Percentiles rank a stretch among this genome's conserved stretches.
These are phyloP conservation scores for Sparus aurata DNA, from an alignment of 2,797 vertebrate species.

Conservation along the genomic window DNA sequence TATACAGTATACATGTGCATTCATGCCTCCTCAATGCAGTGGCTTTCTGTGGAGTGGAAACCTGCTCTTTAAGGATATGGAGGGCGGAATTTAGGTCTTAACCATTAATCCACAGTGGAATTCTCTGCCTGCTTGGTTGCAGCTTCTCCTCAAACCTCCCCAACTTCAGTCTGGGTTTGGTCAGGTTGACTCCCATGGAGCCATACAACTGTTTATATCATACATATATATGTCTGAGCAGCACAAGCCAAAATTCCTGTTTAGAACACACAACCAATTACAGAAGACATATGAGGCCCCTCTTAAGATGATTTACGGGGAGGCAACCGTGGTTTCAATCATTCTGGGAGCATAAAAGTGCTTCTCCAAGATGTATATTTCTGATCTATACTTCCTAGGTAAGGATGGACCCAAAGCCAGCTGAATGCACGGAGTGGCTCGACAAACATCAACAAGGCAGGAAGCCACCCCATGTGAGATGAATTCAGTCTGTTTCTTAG, in stretches of 20 bases:
- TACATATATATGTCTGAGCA: slow-evolving; percentile 11
- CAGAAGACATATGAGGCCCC: neutral
- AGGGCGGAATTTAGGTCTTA: slow-evolving; percentile 77
- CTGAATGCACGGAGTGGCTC: slow-evolving; percentile 1
- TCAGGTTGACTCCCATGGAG: slow-evolving; percentile 45
- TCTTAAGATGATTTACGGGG: slow-evolving; percentile 28
- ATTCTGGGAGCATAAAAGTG: slow-evolving; percentile 5
- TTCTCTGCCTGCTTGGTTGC: slow-evolving; percentile 63
- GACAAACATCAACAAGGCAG: slow-evolving; percentile 21
- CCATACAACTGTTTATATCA: slow-evolving; percentile 28
- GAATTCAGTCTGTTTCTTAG: slow-evolving; percentile 31
- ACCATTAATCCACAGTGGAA: slow-evolving; percentile 86
- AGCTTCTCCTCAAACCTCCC: slow-evolving; percentile 40
- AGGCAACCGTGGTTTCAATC: slow-evolving; percentile 24
- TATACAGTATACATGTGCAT: slow-evolving; percentile 2
- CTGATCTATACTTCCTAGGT: slow-evolving; percentile 23
- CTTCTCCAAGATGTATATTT: slow-evolving; percentile 11
- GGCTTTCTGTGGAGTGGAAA: slow-evolving; percentile 64
- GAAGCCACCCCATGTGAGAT: slow-evolving; percentile 19
- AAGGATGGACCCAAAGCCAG: neutral
- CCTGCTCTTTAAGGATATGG: slow-evolving; percentile 63
- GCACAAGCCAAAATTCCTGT: slow-evolving; percentile 19
- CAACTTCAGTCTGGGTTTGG: slow-evolving; percentile 33
- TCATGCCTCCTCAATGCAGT: slow-evolving; percentile 9
- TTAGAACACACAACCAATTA: slow-evolving; percentile 22